Conservation (phyloP, 1,140 invertebrate genomes). For the Drosophila aff. region DNA sequence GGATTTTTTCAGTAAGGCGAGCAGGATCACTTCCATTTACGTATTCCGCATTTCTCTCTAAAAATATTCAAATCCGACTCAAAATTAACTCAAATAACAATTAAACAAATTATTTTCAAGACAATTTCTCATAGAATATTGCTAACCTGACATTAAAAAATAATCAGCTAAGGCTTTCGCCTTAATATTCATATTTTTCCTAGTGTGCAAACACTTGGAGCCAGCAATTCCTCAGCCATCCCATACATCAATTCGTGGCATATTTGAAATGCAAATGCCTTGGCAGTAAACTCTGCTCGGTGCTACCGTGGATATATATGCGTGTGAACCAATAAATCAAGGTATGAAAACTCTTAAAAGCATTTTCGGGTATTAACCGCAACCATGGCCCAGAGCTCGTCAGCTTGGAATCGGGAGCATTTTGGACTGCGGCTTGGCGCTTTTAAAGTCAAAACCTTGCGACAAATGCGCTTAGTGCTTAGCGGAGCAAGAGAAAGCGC, state of each 20-base stretch:
- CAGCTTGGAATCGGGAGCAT: conserved; percentile 29
- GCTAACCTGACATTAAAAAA: not conserved
- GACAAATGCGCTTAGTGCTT: conserved; percentile 81
- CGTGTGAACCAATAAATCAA: conserved; percentile 70
- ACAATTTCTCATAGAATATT: not conserved
- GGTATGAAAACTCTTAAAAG: conserved; percentile 76
- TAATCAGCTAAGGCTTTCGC: not conserved
- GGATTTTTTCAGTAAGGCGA: not conserved
- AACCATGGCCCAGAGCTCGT: conserved; percentile 35
- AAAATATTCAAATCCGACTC: no score
- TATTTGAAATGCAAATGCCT: conserved; percentile 71
- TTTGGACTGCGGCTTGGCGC: conserved; percentile 51
- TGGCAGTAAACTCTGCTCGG: conserved; percentile 47
- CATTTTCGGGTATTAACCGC: conserved; percentile 75
- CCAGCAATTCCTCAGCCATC: conserved; percentile 14
- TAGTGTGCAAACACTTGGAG: conserved; percentile 12
- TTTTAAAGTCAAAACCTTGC: conserved; percentile 55
- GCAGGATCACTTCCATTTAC: not conserved
- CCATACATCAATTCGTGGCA: conserved; percentile 75
- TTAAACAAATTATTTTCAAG: not conserved
- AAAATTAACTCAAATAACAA: not conserved
- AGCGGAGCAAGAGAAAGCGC: conserved; percentile 72
- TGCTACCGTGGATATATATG: conserved; percentile 16
- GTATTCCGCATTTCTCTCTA: not conserved
- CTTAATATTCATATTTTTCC: conserved; percentile 5